These are phyloP conservation scores for Sycophila sp. DNA, from an alignment of 1,140 invertebrate species.

Conservation along the genomic window DNA sequence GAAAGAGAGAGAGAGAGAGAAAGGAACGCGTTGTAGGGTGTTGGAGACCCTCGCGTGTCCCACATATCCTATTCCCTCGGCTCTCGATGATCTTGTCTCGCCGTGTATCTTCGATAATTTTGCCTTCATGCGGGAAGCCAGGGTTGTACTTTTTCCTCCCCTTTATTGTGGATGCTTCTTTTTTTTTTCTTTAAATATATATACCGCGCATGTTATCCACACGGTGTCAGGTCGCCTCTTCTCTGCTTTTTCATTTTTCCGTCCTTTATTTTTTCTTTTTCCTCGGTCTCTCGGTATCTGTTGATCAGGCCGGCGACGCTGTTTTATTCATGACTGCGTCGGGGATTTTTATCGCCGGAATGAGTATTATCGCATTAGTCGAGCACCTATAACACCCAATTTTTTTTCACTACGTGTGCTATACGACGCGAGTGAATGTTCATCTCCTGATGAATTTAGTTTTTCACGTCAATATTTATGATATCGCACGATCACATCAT, in stretches of 20 bases:
- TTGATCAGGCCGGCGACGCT: conserved; percentile 2
- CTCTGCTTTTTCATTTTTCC: neutral
- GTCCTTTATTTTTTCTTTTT: neutral
- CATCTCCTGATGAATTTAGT: too few species aligned
- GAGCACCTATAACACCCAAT: neutral
- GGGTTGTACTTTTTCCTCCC: neutral
- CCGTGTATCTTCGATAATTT: conserved; percentile 17
- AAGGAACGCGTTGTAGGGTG: neutral
- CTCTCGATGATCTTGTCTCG: neutral
- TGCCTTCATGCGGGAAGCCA: neutral
- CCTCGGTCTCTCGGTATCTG: conserved; percentile 35
- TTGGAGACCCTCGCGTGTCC: neutral
- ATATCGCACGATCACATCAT: neutral
- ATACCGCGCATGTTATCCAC: neutral
- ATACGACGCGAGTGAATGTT: too few species aligned
- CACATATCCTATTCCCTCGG: conserved; percentile 5
- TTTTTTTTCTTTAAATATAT: neutral
- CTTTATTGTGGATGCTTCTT: neutral
- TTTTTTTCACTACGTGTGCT: neutral
- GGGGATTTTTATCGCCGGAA: conserved; percentile 9
- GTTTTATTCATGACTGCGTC: conserved; percentile 16
- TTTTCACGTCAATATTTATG: too few species aligned
- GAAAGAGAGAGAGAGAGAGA: too few species aligned
- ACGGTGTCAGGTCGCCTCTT: neutral
- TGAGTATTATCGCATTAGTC: conserved; percentile 22